Evolutionary conservation across 2,113 vertebrate genomes (phyloP).

Genomic region (Psammodynastes pulverulentus): DNA sequence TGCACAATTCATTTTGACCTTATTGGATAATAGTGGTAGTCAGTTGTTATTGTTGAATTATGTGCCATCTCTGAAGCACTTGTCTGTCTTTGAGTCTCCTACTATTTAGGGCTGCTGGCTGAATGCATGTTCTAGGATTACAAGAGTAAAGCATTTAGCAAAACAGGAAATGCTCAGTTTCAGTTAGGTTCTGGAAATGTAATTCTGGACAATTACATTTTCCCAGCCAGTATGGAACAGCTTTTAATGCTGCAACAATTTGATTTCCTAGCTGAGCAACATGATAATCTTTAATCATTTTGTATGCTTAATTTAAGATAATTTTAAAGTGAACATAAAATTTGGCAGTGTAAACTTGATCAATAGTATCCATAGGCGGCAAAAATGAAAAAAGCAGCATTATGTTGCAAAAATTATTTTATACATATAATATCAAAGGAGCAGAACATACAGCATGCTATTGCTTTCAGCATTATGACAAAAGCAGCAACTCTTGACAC

Average conservation of each 20-base stretch:
- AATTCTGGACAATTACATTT: neutral
- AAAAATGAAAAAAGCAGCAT: neutral
- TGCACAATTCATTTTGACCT: neutral
- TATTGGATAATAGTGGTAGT: neutral
- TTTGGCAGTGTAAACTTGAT: neutral
- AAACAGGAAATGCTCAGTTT: neutral
- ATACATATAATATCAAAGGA: neutral
- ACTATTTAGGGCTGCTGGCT: no score
- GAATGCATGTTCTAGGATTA: neutral
- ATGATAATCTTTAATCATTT: neutral
- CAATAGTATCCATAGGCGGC: neutral
- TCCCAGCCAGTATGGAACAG: neutral
- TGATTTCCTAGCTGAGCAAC: neutral
- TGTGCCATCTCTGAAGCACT: neutral
- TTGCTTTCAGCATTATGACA: neutral
- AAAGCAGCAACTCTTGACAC: neutral
- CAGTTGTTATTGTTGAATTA: neutral
- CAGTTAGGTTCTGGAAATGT: neutral
- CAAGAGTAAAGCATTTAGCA: neutral
- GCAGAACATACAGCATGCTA: neutral
- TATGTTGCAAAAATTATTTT: neutral
- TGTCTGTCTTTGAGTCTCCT: neutral
- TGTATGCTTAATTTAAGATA: neutral
- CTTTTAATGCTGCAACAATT: neutral
- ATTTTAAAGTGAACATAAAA: neutral